Percentiles rank a stretch among this genome's conserved stretches.
phyloP scores from a whole-genome alignment of 2,888 invertebrate genomes.

The Perizoma affinitatum region DNA sequence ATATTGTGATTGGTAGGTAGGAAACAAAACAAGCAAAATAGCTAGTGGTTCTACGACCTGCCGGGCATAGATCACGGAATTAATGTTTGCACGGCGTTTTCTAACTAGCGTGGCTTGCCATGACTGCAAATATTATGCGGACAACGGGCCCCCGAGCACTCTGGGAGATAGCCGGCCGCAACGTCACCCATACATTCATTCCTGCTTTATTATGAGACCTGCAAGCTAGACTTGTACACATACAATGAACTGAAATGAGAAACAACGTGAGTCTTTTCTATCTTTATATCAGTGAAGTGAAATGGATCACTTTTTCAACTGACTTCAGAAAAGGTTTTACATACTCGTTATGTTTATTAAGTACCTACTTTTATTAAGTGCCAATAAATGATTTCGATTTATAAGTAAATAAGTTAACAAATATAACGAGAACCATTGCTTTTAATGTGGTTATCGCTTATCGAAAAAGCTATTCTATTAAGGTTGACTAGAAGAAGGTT shows the following conservation, averaged over 20 bases:
- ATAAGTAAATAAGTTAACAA: too few species aligned
- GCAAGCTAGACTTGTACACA: conserved; percentile 17
- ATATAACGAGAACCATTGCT: too few species aligned
- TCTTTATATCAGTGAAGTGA: too few species aligned
- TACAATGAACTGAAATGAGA: conserved; percentile 8
- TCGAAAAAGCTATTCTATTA: too few species aligned
- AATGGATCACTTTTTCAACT: too few species aligned
- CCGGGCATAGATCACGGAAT: conserved; percentile 49
- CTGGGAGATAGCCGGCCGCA: conserved; percentile 30
- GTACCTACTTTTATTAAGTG: too few species aligned
- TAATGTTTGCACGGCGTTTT: conserved; percentile 48
- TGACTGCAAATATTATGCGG: conserved; percentile 41
- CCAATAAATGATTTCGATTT: too few species aligned
- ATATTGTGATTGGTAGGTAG: conserved; percentile 29
- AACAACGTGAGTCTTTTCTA: neutral
- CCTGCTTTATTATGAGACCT: conserved; percentile 30
- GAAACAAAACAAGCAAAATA: conserved; percentile 36
- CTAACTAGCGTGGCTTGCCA: conserved; percentile 39
- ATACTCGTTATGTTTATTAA: too few species aligned
- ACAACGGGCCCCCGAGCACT: conserved; percentile 36
- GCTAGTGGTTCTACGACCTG: conserved; percentile 32
- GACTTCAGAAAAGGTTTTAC: too few species aligned
- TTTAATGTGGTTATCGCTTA: too few species aligned
- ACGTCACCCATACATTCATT: conserved; percentile 27
- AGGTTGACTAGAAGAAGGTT: too few species aligned